These are phyloP conservation scores for Naso thynnoides DNA, from an alignment of 2,797 vertebrate species.

Conservation along the genomic window DNA sequence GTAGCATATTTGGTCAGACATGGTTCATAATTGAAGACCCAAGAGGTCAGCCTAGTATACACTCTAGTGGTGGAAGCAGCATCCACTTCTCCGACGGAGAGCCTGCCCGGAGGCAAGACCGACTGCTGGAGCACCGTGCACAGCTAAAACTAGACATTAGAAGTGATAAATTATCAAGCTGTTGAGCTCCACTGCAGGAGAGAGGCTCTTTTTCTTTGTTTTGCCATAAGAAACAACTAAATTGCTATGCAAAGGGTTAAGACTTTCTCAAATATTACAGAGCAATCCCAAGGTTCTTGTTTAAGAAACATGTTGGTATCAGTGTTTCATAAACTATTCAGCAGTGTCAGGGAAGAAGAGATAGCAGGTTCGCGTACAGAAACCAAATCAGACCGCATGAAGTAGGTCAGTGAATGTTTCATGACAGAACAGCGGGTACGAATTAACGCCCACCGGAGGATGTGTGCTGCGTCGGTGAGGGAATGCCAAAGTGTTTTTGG, in stretches of 20 bases:
- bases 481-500: background rate
- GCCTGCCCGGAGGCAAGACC: constrained; percentile 40
- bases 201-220: constrained; percentile 7
- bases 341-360: background rate
- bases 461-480: background rate
- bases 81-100: constrained; percentile 37
- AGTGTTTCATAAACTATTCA: constrained; percentile 30
- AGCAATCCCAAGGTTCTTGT: constrained; percentile 7
- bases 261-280: background rate
- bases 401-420: constrained; percentile 54
- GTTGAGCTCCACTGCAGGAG: background rate
- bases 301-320: constrained; percentile 25
- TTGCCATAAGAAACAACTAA: background rate
- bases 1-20: constrained; percentile 38
- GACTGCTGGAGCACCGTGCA: constrained; percentile 3
- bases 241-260: background rate
- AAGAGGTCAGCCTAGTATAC: constrained; percentile 19
- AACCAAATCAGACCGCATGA: constrained; percentile 22
- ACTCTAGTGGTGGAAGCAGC: constrained; percentile 33
- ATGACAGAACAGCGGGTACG: constrained; percentile 9
- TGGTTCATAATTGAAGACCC: constrained; percentile 55
- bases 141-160: constrained; percentile 39
- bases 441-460: constrained; percentile 3
- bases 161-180: constrained; percentile 38
- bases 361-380: background rate